Evolutionary conservation across 2,888 invertebrate genomes (phyloP), one percentile per base, ranked within the genome.

Genomic region (Dysmachus trigonus): DNA sequence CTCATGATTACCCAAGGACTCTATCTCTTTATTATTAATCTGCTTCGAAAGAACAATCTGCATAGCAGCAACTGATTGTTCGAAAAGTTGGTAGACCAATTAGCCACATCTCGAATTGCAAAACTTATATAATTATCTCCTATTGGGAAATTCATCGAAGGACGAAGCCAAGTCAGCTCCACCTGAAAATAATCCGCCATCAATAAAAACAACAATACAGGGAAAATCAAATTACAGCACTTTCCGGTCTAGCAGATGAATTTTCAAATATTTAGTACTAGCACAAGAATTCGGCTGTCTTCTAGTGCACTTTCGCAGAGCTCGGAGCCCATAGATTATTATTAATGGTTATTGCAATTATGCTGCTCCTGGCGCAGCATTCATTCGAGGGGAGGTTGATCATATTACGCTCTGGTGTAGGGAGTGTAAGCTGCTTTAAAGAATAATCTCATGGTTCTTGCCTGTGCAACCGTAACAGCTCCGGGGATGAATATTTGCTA

Each of bases 341-440:
- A 82, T 82, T 82, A 62, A 82, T 82, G 81, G 81, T 82, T 82
- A 82, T 82, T 62, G 81, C 81, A 82, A 82, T 82, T 82, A 82
- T 62, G 33, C 33, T 62, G 62, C 27, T 18, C 10, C n/a, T 8
- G 18, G 62, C 62, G 22, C 2, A 18, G 3, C 27, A 22, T 62
- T 22, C 18, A 62, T 8, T 62, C 10, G 18, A n/a, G 18, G 47
- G 47, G n/a, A n/a, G n/a, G 15, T n/a, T 47, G 47, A 47, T 15
- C 6, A 6, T 47, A n/a, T n/a, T 47, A n/a, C 10, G 8, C 27
- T 27, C 18, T 27, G 22, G 8, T 3, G 22, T 22, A 27, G 27
- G 62, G 62, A 10, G 62, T 27, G 62, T 62, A 62, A 47, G 77
- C 47, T 47, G 30, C 18, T 51, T 77, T 77, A 77, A 77, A 77